These are phyloP conservation scores for Pollenia angustigena DNA, from an alignment of 2,888 invertebrate species.

Conservation along the genomic window DNA sequence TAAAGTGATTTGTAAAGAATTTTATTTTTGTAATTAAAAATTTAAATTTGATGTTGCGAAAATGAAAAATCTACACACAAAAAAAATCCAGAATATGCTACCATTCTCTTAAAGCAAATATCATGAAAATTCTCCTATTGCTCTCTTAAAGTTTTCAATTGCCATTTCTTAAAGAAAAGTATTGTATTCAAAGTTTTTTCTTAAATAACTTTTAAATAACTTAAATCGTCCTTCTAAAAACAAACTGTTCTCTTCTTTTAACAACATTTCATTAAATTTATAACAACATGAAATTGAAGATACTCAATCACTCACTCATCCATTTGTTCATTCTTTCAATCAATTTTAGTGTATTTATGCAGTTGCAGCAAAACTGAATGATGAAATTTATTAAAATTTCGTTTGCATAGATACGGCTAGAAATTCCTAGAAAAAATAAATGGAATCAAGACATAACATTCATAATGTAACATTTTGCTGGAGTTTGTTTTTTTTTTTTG, in stretches of 20 bases:
- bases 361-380: not conserved
- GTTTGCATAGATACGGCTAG: not conserved
- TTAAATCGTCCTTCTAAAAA: not conserved
- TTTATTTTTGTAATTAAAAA: too few species aligned
- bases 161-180: not conserved
- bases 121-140: too few species aligned
- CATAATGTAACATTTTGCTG: constrained; percentile 33
- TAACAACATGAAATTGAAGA: constrained; percentile 14
- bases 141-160: not conserved
- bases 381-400: constrained; percentile 30
- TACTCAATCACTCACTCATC: not conserved
- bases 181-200: not conserved
- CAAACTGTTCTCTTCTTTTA: constrained; percentile 28
- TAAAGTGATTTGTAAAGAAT: not conserved
- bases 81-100: too few species aligned
- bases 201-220: too few species aligned
- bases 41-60: too few species aligned
- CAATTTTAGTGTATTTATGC: not conserved
- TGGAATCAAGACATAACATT: not conserved
- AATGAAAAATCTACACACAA: too few species aligned
- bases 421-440: not conserved
- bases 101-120: too few species aligned
- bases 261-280: constrained; percentile 43
- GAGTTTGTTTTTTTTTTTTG: constrained; percentile 37
- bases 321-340: constrained; percentile 2